Evolutionary conservation across 2,888 invertebrate species (phyloP), one percentile per base, ranked within the genome.

Genomic region (Noctua janthina): DNA sequence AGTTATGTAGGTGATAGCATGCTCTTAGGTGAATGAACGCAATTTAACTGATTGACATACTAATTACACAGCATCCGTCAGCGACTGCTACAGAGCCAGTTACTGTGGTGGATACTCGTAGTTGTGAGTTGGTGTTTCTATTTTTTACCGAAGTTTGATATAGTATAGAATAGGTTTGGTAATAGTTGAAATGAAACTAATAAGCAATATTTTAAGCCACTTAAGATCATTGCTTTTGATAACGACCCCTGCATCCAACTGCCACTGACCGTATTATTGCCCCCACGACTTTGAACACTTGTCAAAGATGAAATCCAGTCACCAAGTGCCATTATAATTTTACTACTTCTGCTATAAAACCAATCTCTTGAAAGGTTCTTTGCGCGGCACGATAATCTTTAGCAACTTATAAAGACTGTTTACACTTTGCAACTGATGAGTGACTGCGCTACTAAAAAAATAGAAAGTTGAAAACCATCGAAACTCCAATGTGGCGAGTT

Each of bases 341-440:
- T 88, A 89, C 83, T 84, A 8, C 29, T 79, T 71, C 83, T 81
- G 79, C 86, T 88, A 89, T 88, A 90, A 90, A 91, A 90, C 87
- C 87, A 90, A 92, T 91, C 88, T 83, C 74, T 84, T 90, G 83
- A 91, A 88, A 90, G 84, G 78, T 86, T 59, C 2, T 59, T n/a
- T n/a, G 13, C 13, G 13, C 1, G 13, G 5, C 59, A 59, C 0
- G 6, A 29, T 29, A 59, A n/a, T 13, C 13, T 29, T 59, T 13
- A 11, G 13, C 59, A 29, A n/a, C n/a, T 68, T 43, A 67, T 13
- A 43, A 23, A 23, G 10, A 68, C n/a, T 23, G 17, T 5, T 46
- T 17, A 17, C 11, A 17, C 6, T 46, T 46, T 69, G 46, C 17
- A 56, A 59, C n/a, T 20, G n/a, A 39, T 68, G 51, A 59, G 4